These are phyloP conservation scores for Gibbula magus DNA, from an alignment of 2,888 invertebrate species.

Conservation along the genomic window DNA sequence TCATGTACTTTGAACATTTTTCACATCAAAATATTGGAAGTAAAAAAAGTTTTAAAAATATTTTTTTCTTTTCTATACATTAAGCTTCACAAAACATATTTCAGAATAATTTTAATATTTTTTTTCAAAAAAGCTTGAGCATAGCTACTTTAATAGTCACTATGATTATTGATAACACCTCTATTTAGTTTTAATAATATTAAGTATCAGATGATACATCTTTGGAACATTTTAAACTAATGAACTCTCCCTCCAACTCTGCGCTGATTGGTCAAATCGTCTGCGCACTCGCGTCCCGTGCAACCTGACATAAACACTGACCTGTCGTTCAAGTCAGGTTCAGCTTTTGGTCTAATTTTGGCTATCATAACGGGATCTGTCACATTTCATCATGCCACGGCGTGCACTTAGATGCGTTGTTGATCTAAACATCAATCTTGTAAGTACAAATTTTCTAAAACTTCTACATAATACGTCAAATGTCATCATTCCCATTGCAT, in stretches of 20 bases:
- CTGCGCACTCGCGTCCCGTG: slow-evolving; percentile 42
- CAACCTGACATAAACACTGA: slow-evolving; percentile 33
- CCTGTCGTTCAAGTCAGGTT: not conserved
- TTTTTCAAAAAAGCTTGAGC: too few species aligned
- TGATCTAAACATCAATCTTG: slow-evolving; percentile 61
- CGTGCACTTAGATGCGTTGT: slow-evolving; percentile 66
- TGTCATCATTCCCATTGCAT: not conserved
- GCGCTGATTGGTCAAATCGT: slow-evolving; percentile 16
- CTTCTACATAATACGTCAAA: not conserved
- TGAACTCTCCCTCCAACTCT: not conserved
- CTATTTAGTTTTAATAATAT: too few species aligned
- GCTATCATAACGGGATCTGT: not conserved
- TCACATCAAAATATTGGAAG: too few species aligned
- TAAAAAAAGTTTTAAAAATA: too few species aligned
- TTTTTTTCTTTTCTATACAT: too few species aligned
- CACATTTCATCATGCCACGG: slow-evolving; percentile 52
- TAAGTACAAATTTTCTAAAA: slow-evolving; percentile 41
- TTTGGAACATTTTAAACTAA: not conserved
- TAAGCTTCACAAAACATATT: too few species aligned
- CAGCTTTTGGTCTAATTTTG: not conserved
- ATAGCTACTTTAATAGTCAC: too few species aligned
- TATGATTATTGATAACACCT: too few species aligned
- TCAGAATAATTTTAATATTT: too few species aligned
- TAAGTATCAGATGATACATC: too few species aligned
- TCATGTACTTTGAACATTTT: too few species aligned